These are phyloP conservation scores for Julus scandinavius DNA, from an alignment of 2,888 invertebrate species.

Conservation along the genomic window DNA sequence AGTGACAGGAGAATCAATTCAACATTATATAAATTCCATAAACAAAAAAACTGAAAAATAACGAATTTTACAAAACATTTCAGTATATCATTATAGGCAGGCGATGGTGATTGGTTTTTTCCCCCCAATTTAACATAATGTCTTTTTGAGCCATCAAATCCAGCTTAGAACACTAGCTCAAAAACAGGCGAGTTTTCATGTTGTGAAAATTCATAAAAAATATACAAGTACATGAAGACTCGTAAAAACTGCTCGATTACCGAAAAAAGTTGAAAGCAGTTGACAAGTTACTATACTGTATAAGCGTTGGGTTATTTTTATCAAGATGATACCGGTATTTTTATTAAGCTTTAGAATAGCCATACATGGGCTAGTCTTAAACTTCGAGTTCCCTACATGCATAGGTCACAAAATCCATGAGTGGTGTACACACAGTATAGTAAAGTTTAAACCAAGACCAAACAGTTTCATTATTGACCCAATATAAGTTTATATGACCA, in stretches of 20 bases:
- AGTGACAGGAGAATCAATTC: not conserved
- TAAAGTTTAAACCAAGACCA: no score
- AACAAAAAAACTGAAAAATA: not conserved
- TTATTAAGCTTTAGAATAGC: no score
- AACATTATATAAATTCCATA: not conserved
- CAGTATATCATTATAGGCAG: conserved; percentile 22
- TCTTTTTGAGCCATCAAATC: not conserved
- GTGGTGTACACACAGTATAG: no score
- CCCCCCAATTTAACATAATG: conserved; percentile 5
- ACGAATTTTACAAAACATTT: not conserved
- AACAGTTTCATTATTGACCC: no score
- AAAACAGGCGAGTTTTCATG: not conserved
- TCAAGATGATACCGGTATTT: no score
- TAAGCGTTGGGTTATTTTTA: not conserved
- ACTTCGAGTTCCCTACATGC: no score
- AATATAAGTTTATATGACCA: no score
- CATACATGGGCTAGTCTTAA: no score
- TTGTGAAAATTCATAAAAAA: not conserved
- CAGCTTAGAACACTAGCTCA: not conserved
- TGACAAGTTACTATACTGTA: not conserved
- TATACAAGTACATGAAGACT: not conserved
- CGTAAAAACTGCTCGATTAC: not conserved
- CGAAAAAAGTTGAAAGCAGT: not conserved
- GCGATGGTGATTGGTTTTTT: not conserved
- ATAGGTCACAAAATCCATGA: no score